phyloP scores from a whole-genome alignment of 1,140 invertebrate species.

The Trachymyrmex septentrionalis region DNA sequence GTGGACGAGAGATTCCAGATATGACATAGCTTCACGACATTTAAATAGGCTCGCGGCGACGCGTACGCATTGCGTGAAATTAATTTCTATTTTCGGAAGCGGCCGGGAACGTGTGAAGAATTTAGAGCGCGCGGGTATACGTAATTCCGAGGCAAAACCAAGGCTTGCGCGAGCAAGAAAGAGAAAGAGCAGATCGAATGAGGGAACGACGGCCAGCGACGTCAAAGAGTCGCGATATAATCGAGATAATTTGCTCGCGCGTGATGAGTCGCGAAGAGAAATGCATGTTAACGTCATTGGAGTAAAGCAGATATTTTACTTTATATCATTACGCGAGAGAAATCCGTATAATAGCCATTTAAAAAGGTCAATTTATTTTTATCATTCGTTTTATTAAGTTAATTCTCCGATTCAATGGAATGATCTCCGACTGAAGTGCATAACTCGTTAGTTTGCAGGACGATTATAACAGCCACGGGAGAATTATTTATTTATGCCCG shows the following conservation, averaged over 20 bases:
- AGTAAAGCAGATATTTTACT: background rate
- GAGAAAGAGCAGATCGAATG: background rate
- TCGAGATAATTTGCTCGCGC: conserved; percentile 30
- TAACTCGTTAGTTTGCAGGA: background rate
- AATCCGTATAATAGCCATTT: background rate
- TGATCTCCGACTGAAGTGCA: background rate
- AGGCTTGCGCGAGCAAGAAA: conserved; percentile 4
- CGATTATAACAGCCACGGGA: background rate
- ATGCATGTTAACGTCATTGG: background rate
- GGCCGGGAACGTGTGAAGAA: conserved; percentile 36
- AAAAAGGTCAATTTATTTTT: conserved; percentile 24
- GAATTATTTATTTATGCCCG: background rate
- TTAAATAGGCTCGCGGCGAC: conserved; percentile 44
- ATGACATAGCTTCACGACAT: conserved; percentile 40
- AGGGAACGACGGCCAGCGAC: background rate
- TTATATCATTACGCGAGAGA: background rate
- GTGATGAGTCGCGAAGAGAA: background rate
- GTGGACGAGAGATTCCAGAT: conserved; percentile 17
- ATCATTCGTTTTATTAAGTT: conserved; percentile 9
- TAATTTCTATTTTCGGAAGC: conserved; percentile 61
- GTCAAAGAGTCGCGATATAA: conserved; percentile 19
- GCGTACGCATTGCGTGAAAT: conserved; percentile 54
- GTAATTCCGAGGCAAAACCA: conserved; percentile 33
- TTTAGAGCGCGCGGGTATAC: conserved; percentile 27
- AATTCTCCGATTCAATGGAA: background rate